Evolutionary conservation across 2,888 invertebrate genomes (phyloP).

Genomic region (Steromphala cineraria): DNA sequence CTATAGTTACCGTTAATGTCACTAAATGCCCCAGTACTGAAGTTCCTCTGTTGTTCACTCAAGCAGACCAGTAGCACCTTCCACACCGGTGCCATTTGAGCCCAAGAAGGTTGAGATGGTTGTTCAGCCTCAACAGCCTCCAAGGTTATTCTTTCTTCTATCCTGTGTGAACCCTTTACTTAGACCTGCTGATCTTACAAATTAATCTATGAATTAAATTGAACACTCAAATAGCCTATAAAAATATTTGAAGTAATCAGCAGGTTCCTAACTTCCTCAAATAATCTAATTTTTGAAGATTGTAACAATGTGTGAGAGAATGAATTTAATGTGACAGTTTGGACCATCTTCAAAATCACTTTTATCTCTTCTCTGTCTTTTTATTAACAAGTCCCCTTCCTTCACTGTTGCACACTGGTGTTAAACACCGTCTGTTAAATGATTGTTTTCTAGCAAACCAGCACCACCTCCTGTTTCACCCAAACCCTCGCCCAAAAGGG

Average conservation of each 20-base stretch:
- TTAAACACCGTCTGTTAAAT: not conserved
- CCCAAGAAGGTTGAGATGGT: constrained; percentile 32
- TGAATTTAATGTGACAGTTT: not conserved
- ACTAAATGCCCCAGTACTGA: too few species aligned
- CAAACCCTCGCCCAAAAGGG: constrained; percentile 26
- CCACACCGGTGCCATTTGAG: constrained; percentile 12
- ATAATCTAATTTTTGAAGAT: not conserved
- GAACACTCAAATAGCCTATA: not conserved
- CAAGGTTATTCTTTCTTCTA: not conserved
- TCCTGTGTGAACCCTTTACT: not conserved
- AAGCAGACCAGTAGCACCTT: constrained; percentile 29
- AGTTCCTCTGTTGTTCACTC: not conserved
- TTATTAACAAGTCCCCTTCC: too few species aligned
- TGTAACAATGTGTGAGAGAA: not conserved
- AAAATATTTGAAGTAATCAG: not conserved
- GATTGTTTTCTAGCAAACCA: constrained; percentile 3
- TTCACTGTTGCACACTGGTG: too few species aligned
- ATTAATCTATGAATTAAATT: too few species aligned
- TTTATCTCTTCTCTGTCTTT: not conserved
- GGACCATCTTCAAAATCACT: not conserved
- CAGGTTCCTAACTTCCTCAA: not conserved
- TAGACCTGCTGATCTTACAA: not conserved
- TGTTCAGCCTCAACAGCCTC: constrained; percentile 2
- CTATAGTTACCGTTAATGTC: too few species aligned
- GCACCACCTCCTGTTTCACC: constrained; percentile 21